These are phyloP conservation scores for Xanthia icteritia DNA, from an alignment of 2,888 invertebrate species.

Conservation along the genomic window DNA sequence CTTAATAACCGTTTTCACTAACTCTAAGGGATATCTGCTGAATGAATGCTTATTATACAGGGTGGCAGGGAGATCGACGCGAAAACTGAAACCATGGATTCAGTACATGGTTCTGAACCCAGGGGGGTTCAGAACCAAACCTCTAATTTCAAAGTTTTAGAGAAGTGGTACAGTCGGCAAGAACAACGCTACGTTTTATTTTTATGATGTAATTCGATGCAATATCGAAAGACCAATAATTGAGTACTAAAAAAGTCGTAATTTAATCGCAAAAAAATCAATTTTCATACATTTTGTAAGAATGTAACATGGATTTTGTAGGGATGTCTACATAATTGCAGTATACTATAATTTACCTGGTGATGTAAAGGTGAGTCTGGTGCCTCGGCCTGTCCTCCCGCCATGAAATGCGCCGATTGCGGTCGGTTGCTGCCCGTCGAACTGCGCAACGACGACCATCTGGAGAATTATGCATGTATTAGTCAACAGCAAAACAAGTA, in stretches of 20 bases:
- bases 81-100: too few species aligned
- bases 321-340: neutral
- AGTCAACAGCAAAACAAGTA: too few species aligned
- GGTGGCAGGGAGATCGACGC: too few species aligned
- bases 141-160: too few species aligned
- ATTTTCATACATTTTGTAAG: neutral
- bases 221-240: neutral
- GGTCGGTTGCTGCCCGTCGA: conserved; percentile 88
- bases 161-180: neutral
- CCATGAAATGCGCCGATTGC: conserved; percentile 85
- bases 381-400: conserved; percentile 71
- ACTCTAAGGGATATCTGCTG: neutral
- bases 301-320: neutral
- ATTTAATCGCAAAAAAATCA: neutral
- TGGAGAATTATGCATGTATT: conserved; percentile 48
- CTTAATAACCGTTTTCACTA: neutral
- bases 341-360: conserved; percentile 69
- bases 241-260: neutral
- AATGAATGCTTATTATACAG: too few species aligned
- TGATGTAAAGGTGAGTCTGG: conserved; percentile 78
- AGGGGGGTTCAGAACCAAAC: too few species aligned
- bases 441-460: conserved; percentile 91
- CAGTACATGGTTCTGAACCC: too few species aligned
- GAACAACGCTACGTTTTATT: neutral
- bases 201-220: neutral